These are phyloP conservation scores for Astatotilapia flaviijosephi DNA, from an alignment of 2,113 vertebrate species.

Conservation along the genomic window DNA sequence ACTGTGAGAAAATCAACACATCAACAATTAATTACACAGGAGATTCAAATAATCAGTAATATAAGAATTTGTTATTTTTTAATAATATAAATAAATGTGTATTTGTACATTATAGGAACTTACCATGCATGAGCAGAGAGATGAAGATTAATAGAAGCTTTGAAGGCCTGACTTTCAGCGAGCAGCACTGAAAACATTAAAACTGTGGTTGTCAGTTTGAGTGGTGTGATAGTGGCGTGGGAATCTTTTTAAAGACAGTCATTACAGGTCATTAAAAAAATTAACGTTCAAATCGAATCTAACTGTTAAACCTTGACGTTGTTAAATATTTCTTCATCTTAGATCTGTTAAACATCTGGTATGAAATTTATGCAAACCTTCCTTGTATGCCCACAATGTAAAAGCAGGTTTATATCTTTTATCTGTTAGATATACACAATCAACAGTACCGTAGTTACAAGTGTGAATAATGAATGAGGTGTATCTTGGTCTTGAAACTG, in stretches of 20 bases:
- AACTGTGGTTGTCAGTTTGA: slow-evolving; percentile 13
- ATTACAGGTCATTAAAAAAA: neutral
- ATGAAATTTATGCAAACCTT: neutral
- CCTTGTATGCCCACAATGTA: neutral
- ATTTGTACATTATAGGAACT: neutral
- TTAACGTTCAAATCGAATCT: accelerated
- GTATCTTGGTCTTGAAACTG: neutral
- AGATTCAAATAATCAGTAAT: accelerated
- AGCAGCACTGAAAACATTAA: slow-evolving; percentile 56
- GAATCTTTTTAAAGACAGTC: neutral
- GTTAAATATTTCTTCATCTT: neutral
- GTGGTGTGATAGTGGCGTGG: neutral
- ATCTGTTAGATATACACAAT: accelerated
- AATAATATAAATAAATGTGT: neutral
- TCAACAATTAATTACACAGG: accelerated
- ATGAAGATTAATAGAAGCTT: slow-evolving; percentile 50
- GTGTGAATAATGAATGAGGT: neutral
- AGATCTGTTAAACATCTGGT: neutral
- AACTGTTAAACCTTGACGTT: neutral
- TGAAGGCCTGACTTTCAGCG: slow-evolving; percentile 46
- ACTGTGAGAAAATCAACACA: neutral
- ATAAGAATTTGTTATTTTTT: neutral
- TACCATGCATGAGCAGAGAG: slow-evolving; percentile 46
- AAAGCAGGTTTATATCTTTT: accelerated
- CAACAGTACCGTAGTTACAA: neutral